Evolutionary conservation across 1,140 invertebrate species (phyloP), one percentile per base, ranked within the genome.

Genomic region (Copidosoma floridanum): DNA sequence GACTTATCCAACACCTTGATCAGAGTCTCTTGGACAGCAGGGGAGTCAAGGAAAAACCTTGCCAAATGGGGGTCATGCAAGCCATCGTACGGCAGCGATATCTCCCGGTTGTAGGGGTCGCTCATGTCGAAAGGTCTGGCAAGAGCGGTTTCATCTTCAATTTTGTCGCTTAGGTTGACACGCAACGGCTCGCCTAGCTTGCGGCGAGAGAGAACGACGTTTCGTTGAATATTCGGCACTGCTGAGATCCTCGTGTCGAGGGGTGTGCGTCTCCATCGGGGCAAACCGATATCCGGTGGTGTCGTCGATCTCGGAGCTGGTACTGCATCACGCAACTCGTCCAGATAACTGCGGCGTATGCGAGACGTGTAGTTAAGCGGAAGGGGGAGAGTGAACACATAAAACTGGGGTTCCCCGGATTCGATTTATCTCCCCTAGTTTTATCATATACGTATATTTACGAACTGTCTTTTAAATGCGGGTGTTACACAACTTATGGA

Each of bases 31-130:
- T 16, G 50, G 0, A 52, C 24, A 18, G 21, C 20, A 2, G 8
- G 16, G 2, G 71, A 63, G 14, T 58, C 61, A 0, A 58, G 62
- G 59, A 78, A 78, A 62, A 77, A 72, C 7, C 65, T 21, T 1
- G 57, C 21, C 2, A 81, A 60, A 67, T 80, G 71, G 21, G 70
- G 58, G 44, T 82, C 79, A 52, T 82, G 79, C 38, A 82, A 55
- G 0, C 74, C 63, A 46, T 81, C 72, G 44, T 81, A 81, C 2
- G 57, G 12, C 35, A 63, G 62, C 55, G 68, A 52, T 5, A 70
- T 41, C 3, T 79, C 74, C 10, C 66, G 60, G 20, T 71, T 72
- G 16, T 71, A 71, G 1, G 75, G 77, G 65, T 79, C 78, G 35
- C 24, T 69, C 21, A 73, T 65, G 55, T 77, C 57, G 26, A 80